Evolutionary conservation across 2,888 invertebrate genomes (phyloP), one percentile per base, ranked within the genome.

Genomic region (Pollenia amentaria): DNA sequence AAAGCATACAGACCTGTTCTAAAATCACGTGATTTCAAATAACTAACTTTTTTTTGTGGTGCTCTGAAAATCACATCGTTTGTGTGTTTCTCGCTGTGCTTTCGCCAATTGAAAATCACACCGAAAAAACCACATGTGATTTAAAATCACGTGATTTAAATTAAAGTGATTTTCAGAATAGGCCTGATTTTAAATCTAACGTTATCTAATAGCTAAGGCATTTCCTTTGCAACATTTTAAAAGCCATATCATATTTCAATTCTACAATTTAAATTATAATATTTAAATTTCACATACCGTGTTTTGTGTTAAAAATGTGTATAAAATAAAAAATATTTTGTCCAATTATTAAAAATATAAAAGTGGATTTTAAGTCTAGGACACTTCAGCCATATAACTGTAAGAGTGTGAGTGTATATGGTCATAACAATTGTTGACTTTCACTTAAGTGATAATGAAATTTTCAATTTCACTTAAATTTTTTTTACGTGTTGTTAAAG

Each of bases 391-490:
- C 12, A 9, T 29, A 51, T 40, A 42, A 29, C 10, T 62, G 16
- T 29, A 12, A 18, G 18, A 29, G 69, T 75, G 6, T 16, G 29
- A 57, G 14, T 60, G 11, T 53, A 18, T 72, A 46, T 18, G 72
- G 21, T 73, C 78, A 67, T 53, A 18, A 44, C 8, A 79, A 55
- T 48, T 80, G 80, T 80, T 84, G 77, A 80, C 84, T 84, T 84
- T 87, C 87, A 84, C 80, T 87, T 87, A 84, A 87, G 46, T 77
- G 80, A 77, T 87, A 84, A 69, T 84, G 84, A 87, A 80, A 72
- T 48, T 78, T 85, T 78, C 67, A 79, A 79, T 84, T 70, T 69
- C 44, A 75, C 48, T 80, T 75, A 8, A 40, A 12, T 51, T 21
- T 21, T 51, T 70, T 69, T 42, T 16, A 1, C 29, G 6, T 11